Conservation (phyloP, 2,113 vertebrate genomes). For the Ophiodon elongatus region DNA sequence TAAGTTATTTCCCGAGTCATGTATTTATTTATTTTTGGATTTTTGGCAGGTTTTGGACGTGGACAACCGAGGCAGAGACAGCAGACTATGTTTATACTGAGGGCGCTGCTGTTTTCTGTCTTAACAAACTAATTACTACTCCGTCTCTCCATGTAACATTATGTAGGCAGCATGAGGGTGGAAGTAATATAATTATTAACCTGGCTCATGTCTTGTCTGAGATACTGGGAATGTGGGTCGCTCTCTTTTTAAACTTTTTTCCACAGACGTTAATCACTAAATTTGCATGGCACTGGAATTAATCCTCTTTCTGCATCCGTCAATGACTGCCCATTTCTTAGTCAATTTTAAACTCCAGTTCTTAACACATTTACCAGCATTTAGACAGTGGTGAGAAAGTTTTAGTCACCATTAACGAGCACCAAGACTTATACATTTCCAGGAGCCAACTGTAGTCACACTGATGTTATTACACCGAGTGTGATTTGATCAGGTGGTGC, state of each 20-base stretch:
- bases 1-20: background rate
- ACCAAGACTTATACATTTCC: conserved; percentile 36
- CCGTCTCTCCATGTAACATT: conserved; percentile 17
- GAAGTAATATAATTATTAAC: background rate
- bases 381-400: conserved; percentile 11
- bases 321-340: conserved; percentile 43
- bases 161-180: conserved; percentile 37
- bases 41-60: background rate
- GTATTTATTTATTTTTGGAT: background rate
- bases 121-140: conserved; percentile 62
- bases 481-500: conserved; percentile 17
- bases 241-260: conserved; percentile 33
- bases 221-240: background rate
- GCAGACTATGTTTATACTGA: background rate
- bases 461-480: background rate
- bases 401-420: conserved; percentile 7
- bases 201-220: conserved; percentile 8
- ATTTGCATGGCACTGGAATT: background rate
- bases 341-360: conserved; percentile 17
- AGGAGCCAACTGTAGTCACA: conserved; percentile 5
- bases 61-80: background rate
- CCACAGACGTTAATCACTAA: background rate
- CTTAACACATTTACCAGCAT: conserved; percentile 36
- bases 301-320: conserved; percentile 3
- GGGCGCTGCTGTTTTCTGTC: conserved; percentile 24